Conservation (phyloP, 2,797 vertebrate genomes). For the Paguma larvata region DNA sequence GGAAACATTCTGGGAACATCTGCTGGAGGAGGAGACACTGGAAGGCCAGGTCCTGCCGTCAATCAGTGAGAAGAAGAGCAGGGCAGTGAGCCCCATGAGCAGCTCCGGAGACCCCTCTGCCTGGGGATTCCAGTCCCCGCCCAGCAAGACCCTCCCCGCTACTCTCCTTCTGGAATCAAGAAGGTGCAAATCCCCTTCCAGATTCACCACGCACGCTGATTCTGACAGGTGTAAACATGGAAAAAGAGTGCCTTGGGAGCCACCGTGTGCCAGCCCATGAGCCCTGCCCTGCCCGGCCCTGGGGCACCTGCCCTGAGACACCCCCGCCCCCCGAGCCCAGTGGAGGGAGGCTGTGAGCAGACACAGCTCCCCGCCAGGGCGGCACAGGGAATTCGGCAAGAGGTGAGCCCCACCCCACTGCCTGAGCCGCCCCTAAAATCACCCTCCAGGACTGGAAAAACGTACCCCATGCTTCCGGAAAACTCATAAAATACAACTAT, state of each 20-base stretch:
- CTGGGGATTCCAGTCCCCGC: not conserved
- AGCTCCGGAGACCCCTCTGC: accelerated
- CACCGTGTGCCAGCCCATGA: accelerated
- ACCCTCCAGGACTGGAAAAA: no score
- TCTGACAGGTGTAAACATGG: accelerated
- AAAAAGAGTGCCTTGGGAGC: accelerated
- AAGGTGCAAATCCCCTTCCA: not conserved
- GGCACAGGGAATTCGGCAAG: accelerated
- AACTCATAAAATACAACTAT: not conserved
- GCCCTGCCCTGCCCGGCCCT: no score
- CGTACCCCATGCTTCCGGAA: not conserved
- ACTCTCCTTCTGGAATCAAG: not conserved
- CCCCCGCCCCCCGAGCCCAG: not conserved
- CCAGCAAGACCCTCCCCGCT: not conserved
- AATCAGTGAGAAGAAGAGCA: not conserved
- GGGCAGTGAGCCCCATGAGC: accelerated
- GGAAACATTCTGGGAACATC: not conserved
- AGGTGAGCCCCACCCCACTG: accelerated
- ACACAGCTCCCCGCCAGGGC: not conserved
- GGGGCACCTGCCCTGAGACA: accelerated
- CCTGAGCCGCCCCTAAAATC: not conserved
- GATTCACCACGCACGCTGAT: accelerated
- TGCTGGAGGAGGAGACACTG: not conserved
- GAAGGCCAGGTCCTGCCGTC: not conserved
- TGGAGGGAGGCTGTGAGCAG: not conserved